Evolutionary conservation across 2,888 invertebrate species (phyloP).

Genomic region (Cancer borealis): DNA sequence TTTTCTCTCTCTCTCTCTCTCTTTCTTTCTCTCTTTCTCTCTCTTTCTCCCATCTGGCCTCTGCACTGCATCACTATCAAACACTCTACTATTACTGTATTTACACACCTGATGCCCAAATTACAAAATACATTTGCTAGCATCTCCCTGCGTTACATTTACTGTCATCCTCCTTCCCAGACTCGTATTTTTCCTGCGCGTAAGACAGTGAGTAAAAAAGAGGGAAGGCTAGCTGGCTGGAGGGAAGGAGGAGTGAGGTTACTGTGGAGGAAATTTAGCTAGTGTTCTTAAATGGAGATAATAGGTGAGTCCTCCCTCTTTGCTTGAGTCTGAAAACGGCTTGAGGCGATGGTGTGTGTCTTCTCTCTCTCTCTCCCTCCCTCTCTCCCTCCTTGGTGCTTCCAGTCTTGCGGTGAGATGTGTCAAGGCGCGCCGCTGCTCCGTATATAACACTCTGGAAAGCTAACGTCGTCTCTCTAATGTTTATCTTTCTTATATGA

Average conservation of each 20-base stretch:
- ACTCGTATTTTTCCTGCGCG: not conserved
- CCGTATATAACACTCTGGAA: not conserved
- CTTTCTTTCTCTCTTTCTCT: not conserved
- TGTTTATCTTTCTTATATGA: conserved; percentile 20
- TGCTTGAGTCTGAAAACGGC: not conserved
- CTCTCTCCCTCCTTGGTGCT: not conserved
- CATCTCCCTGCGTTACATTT: not conserved
- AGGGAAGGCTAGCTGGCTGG: not conserved
- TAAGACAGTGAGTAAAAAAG: conserved; percentile 16
- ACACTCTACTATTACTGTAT: not conserved
- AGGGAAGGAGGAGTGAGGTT: not conserved
- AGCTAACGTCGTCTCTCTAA: not conserved
- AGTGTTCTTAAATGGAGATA: conserved; percentile 20
- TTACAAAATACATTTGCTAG: not conserved
- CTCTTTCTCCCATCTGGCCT: not conserved
- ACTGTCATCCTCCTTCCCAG: not conserved
- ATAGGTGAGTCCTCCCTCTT: not conserved
- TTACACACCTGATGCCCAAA: not conserved
- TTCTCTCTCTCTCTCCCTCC: not conserved
- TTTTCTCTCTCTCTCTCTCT: not conserved
- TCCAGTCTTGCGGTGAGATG: no score
- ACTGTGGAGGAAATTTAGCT: not conserved
- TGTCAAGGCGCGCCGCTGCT: not conserved
- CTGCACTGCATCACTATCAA: not conserved
- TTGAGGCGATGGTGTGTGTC: not conserved